Conservation (phyloP, 2,888 invertebrate genomes). For the Strigamia transsilvanica region DNA sequence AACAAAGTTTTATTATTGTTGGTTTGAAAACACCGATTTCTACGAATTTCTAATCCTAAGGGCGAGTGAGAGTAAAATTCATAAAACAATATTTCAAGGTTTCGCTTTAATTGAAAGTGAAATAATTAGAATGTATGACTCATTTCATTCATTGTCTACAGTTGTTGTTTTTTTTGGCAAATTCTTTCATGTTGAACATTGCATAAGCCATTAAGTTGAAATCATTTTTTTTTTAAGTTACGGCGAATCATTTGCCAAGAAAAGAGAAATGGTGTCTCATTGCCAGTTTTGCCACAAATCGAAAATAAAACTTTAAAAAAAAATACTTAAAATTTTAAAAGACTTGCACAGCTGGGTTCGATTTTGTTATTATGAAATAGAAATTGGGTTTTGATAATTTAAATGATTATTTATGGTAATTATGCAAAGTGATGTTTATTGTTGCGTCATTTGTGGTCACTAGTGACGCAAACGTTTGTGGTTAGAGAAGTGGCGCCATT, state of each 20-base stretch:
- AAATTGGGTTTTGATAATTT: not conserved
- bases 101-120: conserved; percentile 2
- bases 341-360: not conserved
- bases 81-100: not conserved
- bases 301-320: not conserved
- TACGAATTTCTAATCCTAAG: too few species aligned
- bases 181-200: not conserved
- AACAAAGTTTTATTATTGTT: too few species aligned
- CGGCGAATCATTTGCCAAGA: not conserved
- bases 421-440: not conserved
- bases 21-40: too few species aligned
- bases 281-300: not conserved
- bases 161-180: conserved; percentile 7
- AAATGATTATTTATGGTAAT: not conserved
- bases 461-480: conserved; percentile 6
- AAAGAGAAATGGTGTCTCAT: not conserved
- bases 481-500: conserved; percentile 36
- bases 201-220: conserved; percentile 11
- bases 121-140: not conserved
- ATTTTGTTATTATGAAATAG: not conserved
- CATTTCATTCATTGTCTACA: not conserved
- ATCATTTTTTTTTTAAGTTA: not conserved
- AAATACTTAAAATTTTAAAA: too few species aligned
- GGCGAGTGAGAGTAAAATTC: not conserved
- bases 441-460: conserved; percentile 11